Evolutionary conservation across 2,113 vertebrate species (phyloP), one percentile per base, ranked within the genome.

Genomic region (Chaetodon auriga): DNA sequence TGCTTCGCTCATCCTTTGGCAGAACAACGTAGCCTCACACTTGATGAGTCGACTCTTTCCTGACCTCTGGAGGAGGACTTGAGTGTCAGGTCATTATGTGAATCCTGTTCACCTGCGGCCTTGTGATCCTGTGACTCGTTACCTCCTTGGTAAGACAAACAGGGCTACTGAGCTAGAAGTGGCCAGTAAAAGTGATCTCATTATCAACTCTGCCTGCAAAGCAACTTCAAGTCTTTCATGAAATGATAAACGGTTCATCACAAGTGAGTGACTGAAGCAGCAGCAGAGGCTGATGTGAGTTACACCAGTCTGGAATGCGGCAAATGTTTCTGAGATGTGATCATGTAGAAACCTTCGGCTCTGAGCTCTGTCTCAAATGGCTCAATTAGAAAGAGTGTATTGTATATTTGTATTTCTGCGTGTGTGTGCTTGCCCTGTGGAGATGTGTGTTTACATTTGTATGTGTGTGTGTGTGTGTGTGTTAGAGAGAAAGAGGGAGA

Each of bases 291-390:
- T 55, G 14, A 77, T 21, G 25, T 68, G 23, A 63, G 38, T 62
- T 78, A 41, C 60, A 80, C 16, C 63, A 62, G 70, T 58, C 41
- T 76, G 66, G 61, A 73, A 79, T 68, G 73, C 72, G 48, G 49
- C 36, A 81, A 62, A 87, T 74, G 4, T 82, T 86, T 89, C 41
- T 81, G 25, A 51, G 73, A 88, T 82, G 84, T 86, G 74, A 71
- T 92, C 83, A 89, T 63, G n/a, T 64, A 53, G 49, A 90, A 83
- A 53, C 19, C 21, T 46, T 82, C 78, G 71, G 80, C 78, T 71
- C 51, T 60, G 63, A 78, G 38, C 63, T 85, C 14, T 30, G 53
- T 83, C 76, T 58, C 63, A 77, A 82, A 80, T 5, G 18, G 38
- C 58, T 71, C 57, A 72, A 69, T 82, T 72, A 82, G 30, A 83